Evolutionary conservation across 2,797 vertebrate genomes (phyloP).

Genomic region (Mareca penelope): DNA sequence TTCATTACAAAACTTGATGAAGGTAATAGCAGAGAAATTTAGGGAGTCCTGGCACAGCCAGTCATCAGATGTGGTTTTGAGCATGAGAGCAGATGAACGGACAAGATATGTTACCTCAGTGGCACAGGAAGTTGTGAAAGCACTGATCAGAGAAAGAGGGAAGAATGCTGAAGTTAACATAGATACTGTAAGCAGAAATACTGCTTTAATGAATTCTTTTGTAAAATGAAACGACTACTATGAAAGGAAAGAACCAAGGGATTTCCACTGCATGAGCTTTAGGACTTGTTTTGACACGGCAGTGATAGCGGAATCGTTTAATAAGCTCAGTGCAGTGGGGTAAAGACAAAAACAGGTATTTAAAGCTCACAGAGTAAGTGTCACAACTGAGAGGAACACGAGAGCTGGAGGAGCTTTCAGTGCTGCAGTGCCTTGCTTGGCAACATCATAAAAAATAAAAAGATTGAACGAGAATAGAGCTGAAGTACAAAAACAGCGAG

Average conservation of each 20-base stretch:
- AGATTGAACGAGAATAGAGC: background rate
- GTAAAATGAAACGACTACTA: background rate
- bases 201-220: background rate
- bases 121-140: background rate
- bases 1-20: background rate
- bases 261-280: background rate
- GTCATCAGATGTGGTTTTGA: background rate
- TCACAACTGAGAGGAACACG: background rate
- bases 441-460: background rate
- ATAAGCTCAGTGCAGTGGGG: background rate
- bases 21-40: background rate
- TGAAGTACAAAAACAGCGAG: background rate
- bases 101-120: background rate
- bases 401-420: background rate
- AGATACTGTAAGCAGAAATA: background rate
- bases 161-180: background rate
- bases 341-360: background rate
- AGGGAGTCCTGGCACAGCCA: background rate
- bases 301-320: background rate
- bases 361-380: background rate
- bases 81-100: accelerated
- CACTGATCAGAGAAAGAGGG: background rate
- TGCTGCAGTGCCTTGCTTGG: background rate
- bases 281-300: background rate
- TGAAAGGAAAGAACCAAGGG: background rate